These are phyloP conservation scores for Brienomyrus brachyistius DNA, from an alignment of 2,113 vertebrate species.

Conservation along the genomic window DNA sequence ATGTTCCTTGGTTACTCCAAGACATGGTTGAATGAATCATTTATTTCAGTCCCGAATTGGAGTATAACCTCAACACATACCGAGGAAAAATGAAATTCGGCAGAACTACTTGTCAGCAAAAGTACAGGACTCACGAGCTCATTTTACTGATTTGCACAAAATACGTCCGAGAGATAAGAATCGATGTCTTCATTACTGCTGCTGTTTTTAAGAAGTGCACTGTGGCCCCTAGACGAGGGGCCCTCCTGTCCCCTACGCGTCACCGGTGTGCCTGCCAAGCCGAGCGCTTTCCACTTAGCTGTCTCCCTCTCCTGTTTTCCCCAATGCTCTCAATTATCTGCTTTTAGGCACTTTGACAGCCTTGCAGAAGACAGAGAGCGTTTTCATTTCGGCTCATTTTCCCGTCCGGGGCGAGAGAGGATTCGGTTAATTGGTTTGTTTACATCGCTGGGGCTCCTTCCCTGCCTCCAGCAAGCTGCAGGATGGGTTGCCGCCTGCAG, in stretches of 20 bases:
- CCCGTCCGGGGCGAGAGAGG: background rate
- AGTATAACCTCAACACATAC: background rate
- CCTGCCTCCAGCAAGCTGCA: constrained; percentile 2
- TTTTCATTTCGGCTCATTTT: constrained; percentile 4
- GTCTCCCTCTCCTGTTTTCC: background rate
- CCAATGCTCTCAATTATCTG: constrained; percentile 2
- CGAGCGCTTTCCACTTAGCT: background rate
- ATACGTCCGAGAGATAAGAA: background rate
- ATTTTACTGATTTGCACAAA: background rate
- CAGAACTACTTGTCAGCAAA: background rate
- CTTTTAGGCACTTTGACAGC: background rate
- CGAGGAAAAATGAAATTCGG: background rate
- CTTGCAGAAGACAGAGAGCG: background rate
- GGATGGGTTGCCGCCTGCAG: background rate
- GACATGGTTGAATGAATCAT: background rate
- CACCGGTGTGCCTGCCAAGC: background rate
- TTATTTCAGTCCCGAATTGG: background rate
- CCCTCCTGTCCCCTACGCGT: background rate
- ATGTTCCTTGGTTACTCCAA: background rate
- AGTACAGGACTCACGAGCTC: background rate
- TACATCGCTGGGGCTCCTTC: background rate
- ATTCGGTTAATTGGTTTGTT: constrained; percentile 14
- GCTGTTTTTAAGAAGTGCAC: background rate
- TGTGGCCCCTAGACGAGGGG: background rate
- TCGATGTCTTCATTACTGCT: background rate